These are phyloP conservation scores for Dinocampus coccinellae DNA, from an alignment of 2,888 invertebrate genomes.

Conservation along the genomic window DNA sequence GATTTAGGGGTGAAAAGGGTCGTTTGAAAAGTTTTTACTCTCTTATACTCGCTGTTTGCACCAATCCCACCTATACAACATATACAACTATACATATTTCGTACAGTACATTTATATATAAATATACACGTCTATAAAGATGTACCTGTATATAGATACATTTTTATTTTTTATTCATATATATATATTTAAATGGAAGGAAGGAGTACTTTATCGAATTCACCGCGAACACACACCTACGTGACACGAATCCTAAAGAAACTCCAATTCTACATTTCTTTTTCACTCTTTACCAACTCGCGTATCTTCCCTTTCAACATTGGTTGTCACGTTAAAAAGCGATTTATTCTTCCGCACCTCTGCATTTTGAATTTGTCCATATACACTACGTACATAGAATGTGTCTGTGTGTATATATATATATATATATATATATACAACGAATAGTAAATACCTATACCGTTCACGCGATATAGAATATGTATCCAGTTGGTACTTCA, in stretches of 20 bases:
- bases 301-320: conserved; percentile 26
- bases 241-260: conserved; percentile 44
- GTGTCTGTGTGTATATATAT: background rate
- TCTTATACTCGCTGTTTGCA: background rate
- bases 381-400: no score
- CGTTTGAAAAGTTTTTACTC: conserved; percentile 35
- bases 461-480: background rate
- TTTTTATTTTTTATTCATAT: no score
- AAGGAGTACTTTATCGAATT: conserved; percentile 49
- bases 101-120: background rate
- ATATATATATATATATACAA: background rate
- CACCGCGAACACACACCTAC: conserved; percentile 47
- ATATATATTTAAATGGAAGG: conserved; percentile 25
- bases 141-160: background rate
- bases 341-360: conserved; percentile 45
- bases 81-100: background rate
- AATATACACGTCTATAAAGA: conserved; percentile 2
- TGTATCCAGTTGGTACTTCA: background rate
- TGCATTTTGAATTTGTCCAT: conserved; percentile 39
- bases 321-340: conserved; percentile 47
- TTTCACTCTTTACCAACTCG: background rate
- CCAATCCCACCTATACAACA: conserved; percentile 11
- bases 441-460: background rate
- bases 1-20: conserved; percentile 41
- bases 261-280: conserved; percentile 3